These are phyloP conservation scores for Dicrurus megarhynchus DNA, from an alignment of 2,113 vertebrate genomes.

Conservation along the genomic window DNA sequence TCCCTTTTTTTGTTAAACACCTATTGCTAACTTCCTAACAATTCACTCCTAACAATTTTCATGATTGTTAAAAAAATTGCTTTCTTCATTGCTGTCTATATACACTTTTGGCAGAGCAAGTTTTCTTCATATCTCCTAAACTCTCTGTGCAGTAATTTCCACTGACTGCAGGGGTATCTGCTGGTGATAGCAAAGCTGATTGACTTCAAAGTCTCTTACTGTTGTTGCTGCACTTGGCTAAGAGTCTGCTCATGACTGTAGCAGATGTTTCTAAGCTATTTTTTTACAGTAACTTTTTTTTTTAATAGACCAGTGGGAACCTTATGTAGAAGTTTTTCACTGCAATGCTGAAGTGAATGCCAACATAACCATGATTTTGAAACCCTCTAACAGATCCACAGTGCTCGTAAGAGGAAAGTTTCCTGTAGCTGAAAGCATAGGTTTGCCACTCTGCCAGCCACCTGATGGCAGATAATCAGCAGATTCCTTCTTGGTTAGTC, in stretches of 20 bases:
- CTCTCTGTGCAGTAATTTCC: constrained; percentile 37
- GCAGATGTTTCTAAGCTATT: constrained; percentile 56
- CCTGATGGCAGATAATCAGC: constrained; percentile 32
- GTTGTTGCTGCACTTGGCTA: constrained; percentile 54
- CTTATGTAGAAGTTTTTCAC: constrained; percentile 56
- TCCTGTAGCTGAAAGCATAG: constrained; percentile 41
- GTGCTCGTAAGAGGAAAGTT: not conserved
- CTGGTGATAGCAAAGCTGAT: constrained; percentile 55
- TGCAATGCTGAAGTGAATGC: constrained; percentile 35
- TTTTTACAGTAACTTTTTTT: not conserved
- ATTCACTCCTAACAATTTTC: not conserved
- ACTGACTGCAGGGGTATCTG: constrained; percentile 45
- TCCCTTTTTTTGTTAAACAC: not conserved
- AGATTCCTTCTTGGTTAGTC: constrained; percentile 29
- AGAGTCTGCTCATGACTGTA: constrained; percentile 51
- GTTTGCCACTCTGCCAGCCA: constrained; percentile 29
- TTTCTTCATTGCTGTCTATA: not conserved
- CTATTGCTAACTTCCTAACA: not conserved
- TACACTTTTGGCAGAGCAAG: not conserved
- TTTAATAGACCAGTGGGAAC: constrained; percentile 49
- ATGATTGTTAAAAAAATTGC: not conserved
- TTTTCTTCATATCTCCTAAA: constrained; percentile 30
- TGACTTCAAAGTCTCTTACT: constrained; percentile 68
- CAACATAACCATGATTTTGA: constrained; percentile 41
- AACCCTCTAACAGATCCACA: constrained; percentile 17